phyloP scores from a whole-genome alignment of 2,797 vertebrate genomes.

The Acanthis flammea region DNA sequence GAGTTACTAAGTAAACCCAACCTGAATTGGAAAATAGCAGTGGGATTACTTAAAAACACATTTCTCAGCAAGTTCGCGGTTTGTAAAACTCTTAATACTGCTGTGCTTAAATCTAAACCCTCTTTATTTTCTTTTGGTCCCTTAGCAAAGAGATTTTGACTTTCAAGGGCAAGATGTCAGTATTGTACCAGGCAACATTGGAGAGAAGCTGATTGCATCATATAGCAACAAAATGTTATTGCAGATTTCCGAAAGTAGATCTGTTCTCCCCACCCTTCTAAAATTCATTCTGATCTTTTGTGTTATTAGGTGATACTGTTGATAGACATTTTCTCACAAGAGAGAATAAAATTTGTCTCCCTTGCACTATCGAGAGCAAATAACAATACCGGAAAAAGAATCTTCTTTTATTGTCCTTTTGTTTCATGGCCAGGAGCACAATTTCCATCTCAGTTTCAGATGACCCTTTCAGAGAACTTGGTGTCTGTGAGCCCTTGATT shows the following conservation, averaged over 20 bases:
- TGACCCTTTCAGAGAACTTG: neutral
- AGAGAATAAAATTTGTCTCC: neutral
- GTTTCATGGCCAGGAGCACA: neutral
- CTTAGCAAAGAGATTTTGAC: constrained; percentile 12
- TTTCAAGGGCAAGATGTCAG: constrained; percentile 52
- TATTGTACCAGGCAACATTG: constrained; percentile 1
- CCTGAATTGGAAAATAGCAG: constrained; percentile 21
- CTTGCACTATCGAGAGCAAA: neutral
- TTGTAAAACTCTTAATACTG: neutral
- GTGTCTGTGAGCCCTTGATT: rapidly evolving
- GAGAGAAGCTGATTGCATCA: constrained; percentile 3
- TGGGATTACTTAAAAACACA: constrained; percentile 19
- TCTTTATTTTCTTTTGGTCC: neutral
- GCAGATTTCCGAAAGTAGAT: neutral
- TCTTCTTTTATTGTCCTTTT: neutral
- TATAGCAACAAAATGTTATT: neutral
- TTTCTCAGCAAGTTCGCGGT: neutral
- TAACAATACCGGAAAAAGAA: neutral
- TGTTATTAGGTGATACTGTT: neutral
- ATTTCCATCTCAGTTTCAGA: neutral
- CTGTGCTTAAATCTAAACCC: neutral
- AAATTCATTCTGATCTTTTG: neutral
- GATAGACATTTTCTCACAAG: neutral
- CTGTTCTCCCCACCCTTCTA: neutral
- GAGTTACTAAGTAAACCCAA: constrained; percentile 1